phyloP scores from a whole-genome alignment of 2,797 vertebrate species.

The Sciurus vulgaris region DNA sequence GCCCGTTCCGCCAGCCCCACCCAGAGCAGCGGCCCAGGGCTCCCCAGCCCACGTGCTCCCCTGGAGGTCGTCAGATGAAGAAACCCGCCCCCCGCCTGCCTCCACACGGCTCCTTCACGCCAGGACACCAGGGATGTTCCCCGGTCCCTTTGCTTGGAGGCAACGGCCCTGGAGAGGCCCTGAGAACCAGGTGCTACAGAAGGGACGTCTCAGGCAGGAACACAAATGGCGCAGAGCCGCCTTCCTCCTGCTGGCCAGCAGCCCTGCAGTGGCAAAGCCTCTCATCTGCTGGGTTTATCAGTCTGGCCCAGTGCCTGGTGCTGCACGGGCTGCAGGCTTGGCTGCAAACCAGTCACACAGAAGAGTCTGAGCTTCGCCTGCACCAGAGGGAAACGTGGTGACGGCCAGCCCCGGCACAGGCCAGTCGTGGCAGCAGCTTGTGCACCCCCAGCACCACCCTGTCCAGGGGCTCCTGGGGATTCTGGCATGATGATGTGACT shows the following conservation, averaged over 20 bases:
- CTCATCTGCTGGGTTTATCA: fast-evolving
- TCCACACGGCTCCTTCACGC: fast-evolving
- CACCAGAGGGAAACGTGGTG: background rate
- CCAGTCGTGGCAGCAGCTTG: background rate
- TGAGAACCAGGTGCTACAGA: fast-evolving
- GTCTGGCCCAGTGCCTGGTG: background rate
- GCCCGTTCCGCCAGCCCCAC: background rate
- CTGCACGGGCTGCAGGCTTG: background rate
- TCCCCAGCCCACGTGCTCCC: too few relatives aligned
- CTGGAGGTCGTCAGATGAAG: background rate
- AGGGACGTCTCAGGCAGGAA: background rate
- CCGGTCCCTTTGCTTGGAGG: background rate
- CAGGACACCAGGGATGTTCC: background rate
- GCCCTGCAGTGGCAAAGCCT: background rate
- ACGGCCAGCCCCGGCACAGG: background rate
- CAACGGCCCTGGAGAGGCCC: too few relatives aligned
- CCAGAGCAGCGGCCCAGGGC: background rate
- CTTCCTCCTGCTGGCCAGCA: fast-evolving
- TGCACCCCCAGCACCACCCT: background rate
- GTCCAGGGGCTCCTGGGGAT: background rate
- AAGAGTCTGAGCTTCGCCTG: background rate
- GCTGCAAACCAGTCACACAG: background rate
- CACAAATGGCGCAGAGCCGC: fast-evolving
- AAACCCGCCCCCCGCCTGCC: background rate
- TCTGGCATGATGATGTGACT: background rate